Evolutionary conservation across 2,113 vertebrate genomes (phyloP), one percentile per base, ranked within the genome.

Genomic region (Paramisgurnus dabryanus): DNA sequence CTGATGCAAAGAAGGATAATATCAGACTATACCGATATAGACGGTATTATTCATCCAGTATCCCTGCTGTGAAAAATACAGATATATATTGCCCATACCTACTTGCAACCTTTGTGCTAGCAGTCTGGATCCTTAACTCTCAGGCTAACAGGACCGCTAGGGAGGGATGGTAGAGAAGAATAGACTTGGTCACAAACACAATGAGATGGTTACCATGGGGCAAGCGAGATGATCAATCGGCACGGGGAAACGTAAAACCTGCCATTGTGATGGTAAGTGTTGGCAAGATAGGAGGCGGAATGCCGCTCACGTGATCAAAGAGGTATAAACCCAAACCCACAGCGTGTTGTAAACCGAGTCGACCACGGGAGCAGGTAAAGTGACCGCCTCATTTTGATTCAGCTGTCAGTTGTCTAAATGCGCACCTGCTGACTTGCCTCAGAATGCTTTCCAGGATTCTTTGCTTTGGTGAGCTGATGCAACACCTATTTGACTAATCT

Each of bases 281-380:
- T 70, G 43, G 43, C 57, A 79, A 41, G 8, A 61, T 50, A 50
- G 41, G 55, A 34, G 27, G 39, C 7, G 13, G 5, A 41, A 69
- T 61, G n/a, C 55, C 39, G 13, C 40, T 61, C 71, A 73, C n/a
- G 43, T 73, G 40, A 60, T 60, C 40, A 72, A 58, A 15, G n/a
- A 45, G 58, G 49, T 49, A 12, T 76, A 17, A 50, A 65, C 1
- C 18, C 43, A 70, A 53, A 72, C 22, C 68, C 7, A 40, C 2
- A 4, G 41, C 39, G 53, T 4, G 45, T 9, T 67, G 66, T 67
- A 77, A 71, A 63, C 67, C 13, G 74, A 82, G 57, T 58, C 40
- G 80, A 6, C 58, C 66, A 34, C 47, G 50, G 75, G 45, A 53
- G 67, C 34, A 27, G 66, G 67, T 70, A 55, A 82, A 69, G 47